Evolutionary conservation across 2,797 vertebrate species (phyloP).

Genomic region (Acipenser oxyrinchus): DNA sequence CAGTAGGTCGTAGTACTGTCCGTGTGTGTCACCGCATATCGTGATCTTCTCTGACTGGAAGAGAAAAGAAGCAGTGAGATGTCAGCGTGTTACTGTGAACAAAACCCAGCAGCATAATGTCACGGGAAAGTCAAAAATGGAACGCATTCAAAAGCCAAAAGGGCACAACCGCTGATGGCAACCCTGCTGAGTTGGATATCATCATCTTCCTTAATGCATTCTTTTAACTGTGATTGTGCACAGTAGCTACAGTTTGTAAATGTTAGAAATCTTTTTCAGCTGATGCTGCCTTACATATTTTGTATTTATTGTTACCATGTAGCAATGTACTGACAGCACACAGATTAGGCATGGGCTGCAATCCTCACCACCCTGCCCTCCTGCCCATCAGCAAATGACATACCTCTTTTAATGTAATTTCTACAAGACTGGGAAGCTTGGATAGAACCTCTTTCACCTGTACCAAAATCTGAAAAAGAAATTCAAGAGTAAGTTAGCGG

Average conservation of each 20-base stretch:
- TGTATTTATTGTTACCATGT: too few relatives aligned
- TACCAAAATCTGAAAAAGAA: conserved; percentile 75
- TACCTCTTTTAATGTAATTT: conserved; percentile 82
- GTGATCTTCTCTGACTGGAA: conserved; percentile 82
- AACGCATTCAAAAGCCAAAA: too few relatives aligned
- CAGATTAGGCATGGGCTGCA: too few relatives aligned
- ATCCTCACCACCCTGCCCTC: background rate
- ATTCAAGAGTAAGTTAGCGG: background rate
- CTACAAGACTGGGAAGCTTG: conserved; percentile 84
- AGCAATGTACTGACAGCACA: too few relatives aligned
- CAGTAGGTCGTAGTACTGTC: conserved; percentile 87
- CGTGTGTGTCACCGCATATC: conserved; percentile 87
- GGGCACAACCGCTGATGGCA: too few relatives aligned
- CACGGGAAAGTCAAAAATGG: too few relatives aligned
- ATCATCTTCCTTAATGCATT: too few relatives aligned
- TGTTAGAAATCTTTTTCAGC: too few relatives aligned
- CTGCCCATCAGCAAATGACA: conserved; percentile 13
- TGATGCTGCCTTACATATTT: too few relatives aligned
- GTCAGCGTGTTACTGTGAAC: conserved; percentile 20
- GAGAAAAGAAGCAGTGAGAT: conserved; percentile 31
- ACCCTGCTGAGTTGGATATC: too few relatives aligned
- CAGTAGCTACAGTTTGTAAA: too few relatives aligned
- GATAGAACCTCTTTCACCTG: conserved; percentile 86
- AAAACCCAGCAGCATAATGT: background rate
- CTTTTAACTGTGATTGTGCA: too few relatives aligned